Percentiles rank a stretch among this genome's conserved stretches.
Conservation (phyloP, 2,888 invertebrate genomes). For the Kuschelorhynchus macadamiae region DNA sequence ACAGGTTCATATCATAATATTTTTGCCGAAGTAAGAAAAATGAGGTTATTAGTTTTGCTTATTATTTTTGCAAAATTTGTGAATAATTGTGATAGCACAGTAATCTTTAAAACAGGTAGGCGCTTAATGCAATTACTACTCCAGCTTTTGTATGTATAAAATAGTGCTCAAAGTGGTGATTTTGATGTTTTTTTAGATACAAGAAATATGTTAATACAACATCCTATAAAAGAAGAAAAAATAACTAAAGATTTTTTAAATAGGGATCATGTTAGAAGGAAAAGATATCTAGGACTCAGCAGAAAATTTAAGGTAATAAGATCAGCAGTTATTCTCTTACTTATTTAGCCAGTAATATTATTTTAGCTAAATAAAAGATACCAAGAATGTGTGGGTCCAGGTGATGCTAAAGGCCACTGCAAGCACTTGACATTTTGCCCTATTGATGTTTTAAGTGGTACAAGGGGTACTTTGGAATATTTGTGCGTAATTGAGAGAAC, state of each 20-base stretch:
- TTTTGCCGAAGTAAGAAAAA: conserved; percentile 7
- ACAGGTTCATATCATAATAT: not conserved
- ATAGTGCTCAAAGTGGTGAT: no score
- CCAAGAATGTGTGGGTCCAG: conserved; percentile 73
- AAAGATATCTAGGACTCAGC: conserved; percentile 62
- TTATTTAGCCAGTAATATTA: not conserved
- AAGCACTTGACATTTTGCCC: conserved; percentile 76
- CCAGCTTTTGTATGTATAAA: not conserved
- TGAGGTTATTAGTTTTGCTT: conserved; percentile 31
- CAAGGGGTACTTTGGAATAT: conserved; percentile 75
- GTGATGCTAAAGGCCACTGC: conserved; percentile 77
- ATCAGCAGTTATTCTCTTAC: not conserved
- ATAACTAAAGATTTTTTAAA: conserved; percentile 37
- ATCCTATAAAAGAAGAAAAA: conserved; percentile 9
- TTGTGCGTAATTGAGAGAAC: conserved; percentile 78
- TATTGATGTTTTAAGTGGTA: conserved; percentile 68
- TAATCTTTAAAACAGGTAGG: conserved; percentile 35
- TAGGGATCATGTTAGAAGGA: conserved; percentile 55
- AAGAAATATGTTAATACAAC: conserved; percentile 22
- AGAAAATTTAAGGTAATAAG: conserved; percentile 60
- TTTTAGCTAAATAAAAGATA: conserved; percentile 74
- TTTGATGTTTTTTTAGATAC: conserved; percentile 24
- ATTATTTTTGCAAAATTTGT: conserved; percentile 30
- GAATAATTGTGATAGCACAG: conserved; percentile 18
- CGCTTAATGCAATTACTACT: not conserved